Evolutionary conservation across 2,888 invertebrate species (phyloP).

Genomic region (Tuberolachnus salignus): DNA sequence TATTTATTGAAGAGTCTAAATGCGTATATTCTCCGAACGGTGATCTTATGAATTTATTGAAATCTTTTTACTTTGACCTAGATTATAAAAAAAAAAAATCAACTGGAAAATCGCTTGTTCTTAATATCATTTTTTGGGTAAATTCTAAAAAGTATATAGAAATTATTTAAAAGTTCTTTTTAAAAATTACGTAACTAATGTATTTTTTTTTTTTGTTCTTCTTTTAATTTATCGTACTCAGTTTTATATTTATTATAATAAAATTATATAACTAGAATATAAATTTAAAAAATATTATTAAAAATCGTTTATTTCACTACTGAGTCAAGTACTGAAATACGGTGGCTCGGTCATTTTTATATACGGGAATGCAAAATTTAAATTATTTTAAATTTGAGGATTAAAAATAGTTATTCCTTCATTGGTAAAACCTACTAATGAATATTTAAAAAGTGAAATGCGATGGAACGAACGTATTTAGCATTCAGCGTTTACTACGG

Average conservation of each 20-base stretch:
- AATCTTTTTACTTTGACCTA: no score
- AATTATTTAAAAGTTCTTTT: background rate
- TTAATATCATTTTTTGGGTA: background rate
- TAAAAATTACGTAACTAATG: background rate
- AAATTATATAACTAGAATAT: background rate
- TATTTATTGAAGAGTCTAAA: no score
- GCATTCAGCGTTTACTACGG: no score
- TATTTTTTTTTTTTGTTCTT: background rate
- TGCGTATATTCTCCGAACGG: no score
- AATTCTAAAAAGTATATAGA: background rate
- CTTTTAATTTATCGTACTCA: background rate
- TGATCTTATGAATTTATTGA: no score
- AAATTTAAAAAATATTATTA: background rate
- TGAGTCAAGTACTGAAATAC: background rate
- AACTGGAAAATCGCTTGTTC: background rate
- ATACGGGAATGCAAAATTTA: background rate
- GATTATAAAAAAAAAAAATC: no score
- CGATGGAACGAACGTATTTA: no score
- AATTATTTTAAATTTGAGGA: background rate
- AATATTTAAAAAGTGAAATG: no score
- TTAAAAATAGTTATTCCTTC: background rate
- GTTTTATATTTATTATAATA: background rate
- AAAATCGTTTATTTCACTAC: constrained; percentile 13
- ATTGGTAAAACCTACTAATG: background rate
- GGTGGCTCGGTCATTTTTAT: background rate